These are phyloP conservation scores for Misgurnus mizolepis DNA, from an alignment of 2,113 vertebrate species.

Conservation along the genomic window DNA sequence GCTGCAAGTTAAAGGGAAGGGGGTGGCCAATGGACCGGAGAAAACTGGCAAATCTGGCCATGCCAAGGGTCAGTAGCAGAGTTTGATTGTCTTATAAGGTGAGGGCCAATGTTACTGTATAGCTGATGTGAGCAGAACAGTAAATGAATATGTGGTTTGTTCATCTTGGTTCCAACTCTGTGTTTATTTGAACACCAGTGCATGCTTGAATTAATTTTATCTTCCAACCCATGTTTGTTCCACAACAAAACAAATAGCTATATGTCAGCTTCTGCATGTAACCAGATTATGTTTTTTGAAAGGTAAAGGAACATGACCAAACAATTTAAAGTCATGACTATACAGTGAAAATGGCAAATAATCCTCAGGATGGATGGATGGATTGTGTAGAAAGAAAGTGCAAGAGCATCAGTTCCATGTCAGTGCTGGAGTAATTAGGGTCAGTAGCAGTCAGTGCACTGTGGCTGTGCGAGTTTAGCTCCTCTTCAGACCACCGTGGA, in stretches of 20 bases:
- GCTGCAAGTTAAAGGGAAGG: slow-evolving; percentile 71
- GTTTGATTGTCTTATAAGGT: slow-evolving; percentile 76
- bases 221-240: slow-evolving; percentile 61
- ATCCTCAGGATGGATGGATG: slow-evolving; percentile 10
- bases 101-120: slow-evolving; percentile 46
- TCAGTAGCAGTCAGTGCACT: slow-evolving; percentile 72
- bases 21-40: slow-evolving; percentile 62
- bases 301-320: neutral
- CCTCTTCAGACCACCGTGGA: slow-evolving; percentile 71
- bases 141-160: slow-evolving; percentile 76
- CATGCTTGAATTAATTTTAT: slow-evolving; percentile 75
- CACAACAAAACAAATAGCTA: slow-evolving; percentile 20
- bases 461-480: slow-evolving; percentile 65
- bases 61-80: slow-evolving; percentile 74
- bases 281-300: neutral
- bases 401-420: slow-evolving; percentile 67
- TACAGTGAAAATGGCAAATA: neutral
- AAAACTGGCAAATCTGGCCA: slow-evolving; percentile 72
- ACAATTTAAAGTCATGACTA: slow-evolving; percentile 3
- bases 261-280: slow-evolving; percentile 18
- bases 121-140: slow-evolving; percentile 62
- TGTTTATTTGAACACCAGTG: slow-evolving; percentile 79
- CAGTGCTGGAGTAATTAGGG: slow-evolving; percentile 71
- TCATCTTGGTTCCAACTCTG: slow-evolving; percentile 46
- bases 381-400: neutral